Base-by-base conservation (phyloP, 2,888 invertebrate genomes). In the Cataglyphis altisquamis region DNA sequence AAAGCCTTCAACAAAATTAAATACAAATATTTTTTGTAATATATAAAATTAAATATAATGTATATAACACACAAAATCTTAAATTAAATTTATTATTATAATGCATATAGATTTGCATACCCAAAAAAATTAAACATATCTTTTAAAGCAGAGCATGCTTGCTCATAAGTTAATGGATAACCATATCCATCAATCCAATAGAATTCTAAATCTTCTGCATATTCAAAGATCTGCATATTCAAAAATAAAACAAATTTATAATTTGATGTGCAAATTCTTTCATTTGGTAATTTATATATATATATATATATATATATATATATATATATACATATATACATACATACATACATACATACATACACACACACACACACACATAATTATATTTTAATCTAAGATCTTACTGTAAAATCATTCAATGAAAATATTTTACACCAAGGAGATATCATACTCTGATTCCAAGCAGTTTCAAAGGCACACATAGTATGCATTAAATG, bases 151-250 rank as follows among this genome's bases (percentile, higher is more conserved):
- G 97, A 95, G 93, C 98, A 98, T 1, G 98, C 97, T 94, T 97
- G 97, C 87, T 96, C 95, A 92, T 97, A 96, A 2, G 97, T 97
- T 77, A 98, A 94, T 86, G 96, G 95, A 92, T 96, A 96, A 15
- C 97, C 98, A 92, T 98, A 98, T 8, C 98, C 98, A 94, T 98
- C 97, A 86, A 96, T 95, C 97, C 97, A 98, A 94, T 97, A 98
- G 92, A 97, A 97, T 93, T 97, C 96, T 75, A 98, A 94, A 93
- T 98, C 98, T 91, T 97, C 96, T 45, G 96, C 96, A 93, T 97
- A 98, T 94, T 98, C 98, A 82, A 98, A 90, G 25, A 96, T 95
- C 97, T 97, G 32, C 32, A 32, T 32, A 32, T 32, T 32, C 32
- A 32, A 32, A 32, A 32, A 91, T 72, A 95, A 95, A 83, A 25